Conservation (phyloP, 2,888 invertebrate species). For the Tyria jacobaeae region DNA sequence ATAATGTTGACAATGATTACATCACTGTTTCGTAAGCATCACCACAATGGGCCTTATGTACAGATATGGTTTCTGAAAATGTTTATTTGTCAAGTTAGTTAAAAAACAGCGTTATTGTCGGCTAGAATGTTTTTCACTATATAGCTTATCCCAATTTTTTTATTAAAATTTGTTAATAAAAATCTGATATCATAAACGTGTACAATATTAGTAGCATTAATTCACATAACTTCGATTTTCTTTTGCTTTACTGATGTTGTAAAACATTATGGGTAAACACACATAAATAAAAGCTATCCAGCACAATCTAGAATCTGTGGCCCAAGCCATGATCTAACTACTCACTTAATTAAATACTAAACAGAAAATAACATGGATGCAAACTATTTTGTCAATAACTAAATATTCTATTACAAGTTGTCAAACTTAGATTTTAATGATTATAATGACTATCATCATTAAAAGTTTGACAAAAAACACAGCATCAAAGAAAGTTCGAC, state of each 20-base stretch:
- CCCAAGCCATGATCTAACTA: neutral
- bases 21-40: conserved; percentile 51
- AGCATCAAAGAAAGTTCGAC: neutral
- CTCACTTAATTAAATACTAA: neutral
- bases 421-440: neutral
- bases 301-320: neutral
- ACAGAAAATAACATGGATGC: neutral
- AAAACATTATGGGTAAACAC: neutral
- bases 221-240: neutral
- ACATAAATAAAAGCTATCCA: neutral
- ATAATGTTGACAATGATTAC: conserved; percentile 59
- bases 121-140: neutral
- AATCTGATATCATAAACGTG: too few species aligned
- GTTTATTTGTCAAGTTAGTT: conserved; percentile 15
- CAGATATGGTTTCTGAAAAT: conserved; percentile 17
- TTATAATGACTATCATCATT: neutral
- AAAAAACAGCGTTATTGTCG: neutral
- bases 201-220: too few species aligned
- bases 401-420: too few species aligned
- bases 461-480: neutral
- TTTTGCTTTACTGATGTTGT: neutral
- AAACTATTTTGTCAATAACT: too few species aligned
- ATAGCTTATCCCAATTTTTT: neutral
- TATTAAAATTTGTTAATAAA: neutral
- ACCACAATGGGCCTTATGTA: conserved; percentile 40